A percentile compares a stretch with the other conserved stretches of the same genome.
Evolutionary conservation across 2,113 vertebrate genomes (phyloP).

Genomic region (Apteryx owenii): DNA sequence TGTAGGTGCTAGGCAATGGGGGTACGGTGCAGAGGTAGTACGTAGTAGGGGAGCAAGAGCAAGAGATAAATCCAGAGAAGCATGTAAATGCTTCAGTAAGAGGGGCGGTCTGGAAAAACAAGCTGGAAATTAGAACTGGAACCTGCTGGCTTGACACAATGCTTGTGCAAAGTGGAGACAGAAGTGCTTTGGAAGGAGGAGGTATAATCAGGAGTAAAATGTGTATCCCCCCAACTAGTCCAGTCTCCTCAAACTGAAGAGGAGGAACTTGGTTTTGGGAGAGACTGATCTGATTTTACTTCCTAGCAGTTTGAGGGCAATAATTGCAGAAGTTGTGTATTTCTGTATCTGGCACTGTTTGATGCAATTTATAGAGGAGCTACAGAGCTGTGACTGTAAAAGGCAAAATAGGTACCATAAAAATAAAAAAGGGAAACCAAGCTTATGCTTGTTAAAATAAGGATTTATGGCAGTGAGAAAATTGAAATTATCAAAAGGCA

Average conservation of each 20-base stretch:
- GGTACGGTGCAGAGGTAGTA: background rate
- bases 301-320: background rate
- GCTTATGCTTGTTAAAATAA: background rate
- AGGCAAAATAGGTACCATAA: background rate
- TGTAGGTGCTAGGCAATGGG: background rate
- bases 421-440: background rate
- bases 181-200: background rate
- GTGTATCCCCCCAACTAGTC: background rate
- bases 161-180: background rate
- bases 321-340: background rate
- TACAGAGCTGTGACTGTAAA: background rate
- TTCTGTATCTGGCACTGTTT: background rate
- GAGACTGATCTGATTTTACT: background rate
- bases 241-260: background rate
- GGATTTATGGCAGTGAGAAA: background rate
- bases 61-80: background rate
- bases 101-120: background rate
- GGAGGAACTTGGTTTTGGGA: background rate
- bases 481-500: background rate
- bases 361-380: background rate
- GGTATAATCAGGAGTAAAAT: background rate
- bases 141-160: rapidly evolving
- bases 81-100: background rate
- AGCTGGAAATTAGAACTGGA: background rate
- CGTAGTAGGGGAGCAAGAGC: background rate